phyloP scores from a whole-genome alignment of 2,113 vertebrate genomes.

The Megalops atlanticus region DNA sequence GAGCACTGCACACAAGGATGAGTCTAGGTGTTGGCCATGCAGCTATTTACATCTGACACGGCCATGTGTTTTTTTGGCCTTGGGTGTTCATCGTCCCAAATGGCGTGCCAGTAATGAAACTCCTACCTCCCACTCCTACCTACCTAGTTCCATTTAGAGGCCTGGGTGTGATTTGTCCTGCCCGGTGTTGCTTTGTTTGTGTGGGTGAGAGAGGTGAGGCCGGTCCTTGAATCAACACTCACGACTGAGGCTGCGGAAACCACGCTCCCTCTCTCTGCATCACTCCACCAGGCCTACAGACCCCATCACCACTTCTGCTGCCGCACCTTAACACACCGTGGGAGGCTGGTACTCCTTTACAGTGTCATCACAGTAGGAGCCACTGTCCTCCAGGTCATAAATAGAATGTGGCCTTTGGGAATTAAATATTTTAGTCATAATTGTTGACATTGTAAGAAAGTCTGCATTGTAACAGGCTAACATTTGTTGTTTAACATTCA shows the following conservation, averaged over 20 bases:
- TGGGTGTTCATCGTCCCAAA: background rate
- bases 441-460: too few species aligned
- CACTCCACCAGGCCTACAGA: background rate
- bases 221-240: background rate
- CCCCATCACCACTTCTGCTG: too few species aligned
- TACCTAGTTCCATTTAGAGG: background rate
- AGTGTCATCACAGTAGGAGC: too few species aligned
- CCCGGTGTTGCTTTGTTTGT: background rate
- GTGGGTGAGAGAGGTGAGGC: background rate
- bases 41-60: background rate
- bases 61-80: background rate
- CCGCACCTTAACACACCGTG: background rate
- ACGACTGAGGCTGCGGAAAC: background rate
- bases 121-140: background rate
- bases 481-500: too few species aligned
- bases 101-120: background rate
- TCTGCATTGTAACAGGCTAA: too few species aligned
- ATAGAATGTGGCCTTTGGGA: too few species aligned
- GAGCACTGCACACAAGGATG: background rate
- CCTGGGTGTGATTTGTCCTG: background rate
- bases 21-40: too few species aligned
- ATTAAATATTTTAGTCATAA: too few species aligned
- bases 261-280: background rate
- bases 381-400: too few species aligned
- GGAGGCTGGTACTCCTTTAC: background rate